Conservation (phyloP, 2,797 vertebrate species). For the Psittacula echo region DNA sequence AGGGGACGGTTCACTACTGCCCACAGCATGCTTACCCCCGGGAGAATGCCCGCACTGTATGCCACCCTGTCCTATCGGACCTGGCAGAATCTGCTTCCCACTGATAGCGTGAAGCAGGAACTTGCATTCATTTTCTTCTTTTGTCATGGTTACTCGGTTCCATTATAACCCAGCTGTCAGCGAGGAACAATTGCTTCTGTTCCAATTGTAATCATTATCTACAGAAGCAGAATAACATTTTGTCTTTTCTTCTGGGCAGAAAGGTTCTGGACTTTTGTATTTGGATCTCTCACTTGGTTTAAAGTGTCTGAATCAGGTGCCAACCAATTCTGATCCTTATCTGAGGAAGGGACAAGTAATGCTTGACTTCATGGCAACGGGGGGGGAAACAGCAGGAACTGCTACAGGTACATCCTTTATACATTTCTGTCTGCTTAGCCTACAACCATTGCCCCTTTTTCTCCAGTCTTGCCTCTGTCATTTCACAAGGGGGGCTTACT, state of each 20-base stretch:
- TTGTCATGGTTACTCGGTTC: background rate
- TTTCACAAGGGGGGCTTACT: background rate
- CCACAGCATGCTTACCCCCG: background rate
- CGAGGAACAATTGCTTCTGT: background rate
- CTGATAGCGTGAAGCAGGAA: background rate
- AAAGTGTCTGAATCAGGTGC: background rate
- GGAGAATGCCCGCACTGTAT: background rate
- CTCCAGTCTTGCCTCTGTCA: background rate
- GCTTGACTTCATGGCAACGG: rapidly evolving
- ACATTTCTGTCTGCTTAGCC: background rate
- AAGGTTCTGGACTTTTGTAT: background rate
- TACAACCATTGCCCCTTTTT: background rate
- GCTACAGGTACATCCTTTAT: background rate
- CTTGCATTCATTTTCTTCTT: background rate
- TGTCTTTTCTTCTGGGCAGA: background rate
- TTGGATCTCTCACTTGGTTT: background rate
- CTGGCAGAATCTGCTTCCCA: background rate
- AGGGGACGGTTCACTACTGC: background rate
- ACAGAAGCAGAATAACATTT: background rate
- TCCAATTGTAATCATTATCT: background rate
- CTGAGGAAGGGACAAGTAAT: background rate
- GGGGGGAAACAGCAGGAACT: background rate
- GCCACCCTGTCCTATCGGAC: background rate
- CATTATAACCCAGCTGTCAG: background rate
- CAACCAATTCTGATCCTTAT: background rate